Evolutionary conservation across 1,140 invertebrate genomes (phyloP).

Genomic region (Temnothorax nylanderi): DNA sequence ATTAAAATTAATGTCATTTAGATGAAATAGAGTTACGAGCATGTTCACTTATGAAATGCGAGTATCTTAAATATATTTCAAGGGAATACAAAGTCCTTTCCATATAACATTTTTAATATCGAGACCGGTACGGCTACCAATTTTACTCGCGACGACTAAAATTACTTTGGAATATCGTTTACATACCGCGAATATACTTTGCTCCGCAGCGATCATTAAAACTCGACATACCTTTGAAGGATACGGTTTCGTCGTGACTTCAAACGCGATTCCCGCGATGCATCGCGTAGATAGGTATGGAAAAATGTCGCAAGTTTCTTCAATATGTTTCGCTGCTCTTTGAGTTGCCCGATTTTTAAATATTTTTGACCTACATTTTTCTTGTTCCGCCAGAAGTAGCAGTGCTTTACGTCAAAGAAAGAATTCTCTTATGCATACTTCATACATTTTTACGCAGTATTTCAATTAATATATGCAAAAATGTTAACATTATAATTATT

Average conservation of each 20-base stretch:
- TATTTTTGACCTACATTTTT: slow-evolving; percentile 44
- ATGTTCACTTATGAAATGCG: slow-evolving; percentile 9
- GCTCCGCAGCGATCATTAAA: slow-evolving; percentile 51
- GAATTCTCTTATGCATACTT: not conserved
- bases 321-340: slow-evolving; percentile 36
- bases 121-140: slow-evolving; percentile 19
- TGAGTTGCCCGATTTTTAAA: slow-evolving; percentile 22
- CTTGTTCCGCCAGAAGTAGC: not conserved
- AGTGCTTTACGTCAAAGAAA: not conserved
- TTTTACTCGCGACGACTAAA: slow-evolving; percentile 51
- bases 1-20: not conserved
- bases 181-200: slow-evolving; percentile 28
- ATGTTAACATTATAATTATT: not conserved
- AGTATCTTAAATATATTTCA: slow-evolving; percentile 39
- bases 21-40: not conserved
- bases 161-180: slow-evolving; percentile 60
- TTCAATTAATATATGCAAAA: not conserved
- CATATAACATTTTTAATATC: slow-evolving; percentile 32
- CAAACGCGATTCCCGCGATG: slow-evolving; percentile 7
- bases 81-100: not conserved
- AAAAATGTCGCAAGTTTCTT: slow-evolving; percentile 43
- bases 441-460: not conserved
- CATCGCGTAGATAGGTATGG: slow-evolving; percentile 8
- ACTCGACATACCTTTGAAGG: slow-evolving; percentile 40
- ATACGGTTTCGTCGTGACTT: slow-evolving; percentile 45